A percentile compares a stretch with the other conserved stretches of the same genome.
phyloP scores from a whole-genome alignment of 2,888 invertebrate genomes.

The Chalcis sispes region DNA sequence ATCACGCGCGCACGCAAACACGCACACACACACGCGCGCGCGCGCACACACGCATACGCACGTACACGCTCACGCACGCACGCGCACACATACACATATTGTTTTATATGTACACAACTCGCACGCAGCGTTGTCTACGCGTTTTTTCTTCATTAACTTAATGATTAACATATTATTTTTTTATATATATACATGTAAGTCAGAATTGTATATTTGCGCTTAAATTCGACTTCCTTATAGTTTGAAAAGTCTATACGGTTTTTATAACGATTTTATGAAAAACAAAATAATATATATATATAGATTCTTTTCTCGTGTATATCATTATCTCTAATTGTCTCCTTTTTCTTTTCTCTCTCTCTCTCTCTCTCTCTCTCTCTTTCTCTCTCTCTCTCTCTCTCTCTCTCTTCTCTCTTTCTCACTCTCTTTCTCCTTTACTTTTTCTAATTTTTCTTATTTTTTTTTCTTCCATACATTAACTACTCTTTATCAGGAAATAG shows the following conservation, averaged over 20 bases:
- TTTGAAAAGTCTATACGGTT: slow-evolving; percentile 37
- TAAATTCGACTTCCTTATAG: slow-evolving; percentile 35
- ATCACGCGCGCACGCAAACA: too few species aligned
- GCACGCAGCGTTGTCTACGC: slow-evolving; percentile 17
- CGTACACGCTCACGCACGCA: too few species aligned
- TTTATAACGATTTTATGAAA: slow-evolving; percentile 24
- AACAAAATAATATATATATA: slow-evolving; percentile 27
- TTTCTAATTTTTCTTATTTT: background rate
- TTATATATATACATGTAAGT: slow-evolving; percentile 50
- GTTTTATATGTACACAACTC: slow-evolving; percentile 30
- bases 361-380: too few species aligned
- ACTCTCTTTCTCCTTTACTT: background rate
- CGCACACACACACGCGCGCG: too few species aligned
- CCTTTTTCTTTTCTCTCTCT: too few species aligned
- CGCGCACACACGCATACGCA: too few species aligned
- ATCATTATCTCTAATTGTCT: too few species aligned
- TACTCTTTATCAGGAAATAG: slow-evolving; percentile 1
- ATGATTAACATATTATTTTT: background rate
- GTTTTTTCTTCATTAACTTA: slow-evolving; percentile 5
- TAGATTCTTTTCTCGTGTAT: slow-evolving; percentile 8
- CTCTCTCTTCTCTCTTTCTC: background rate
- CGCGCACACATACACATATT: too few species aligned
- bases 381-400: too few species aligned
- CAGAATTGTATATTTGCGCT: slow-evolving; percentile 43
- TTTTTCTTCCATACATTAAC: too few species aligned